phyloP scores from a whole-genome alignment of 1,140 invertebrate species.

The Diprion similis region DNA sequence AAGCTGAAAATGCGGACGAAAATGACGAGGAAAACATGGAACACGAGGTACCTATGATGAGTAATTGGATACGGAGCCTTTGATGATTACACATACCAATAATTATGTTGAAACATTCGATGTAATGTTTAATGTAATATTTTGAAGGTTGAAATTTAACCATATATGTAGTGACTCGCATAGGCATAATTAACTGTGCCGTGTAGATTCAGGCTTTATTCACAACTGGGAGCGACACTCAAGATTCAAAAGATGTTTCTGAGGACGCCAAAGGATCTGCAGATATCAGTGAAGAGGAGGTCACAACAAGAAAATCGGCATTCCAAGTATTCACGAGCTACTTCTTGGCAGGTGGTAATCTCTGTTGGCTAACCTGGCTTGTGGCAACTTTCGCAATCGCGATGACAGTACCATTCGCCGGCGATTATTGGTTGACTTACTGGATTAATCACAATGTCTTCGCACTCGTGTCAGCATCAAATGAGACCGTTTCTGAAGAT shows the following conservation, averaged over 20 bases:
- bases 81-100: constrained; percentile 13
- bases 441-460: constrained; percentile 42
- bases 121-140: constrained; percentile 21
- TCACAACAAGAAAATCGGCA: constrained; percentile 62
- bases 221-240: too few relatives aligned
- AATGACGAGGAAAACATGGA: too few relatives aligned
- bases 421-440: constrained; percentile 63
- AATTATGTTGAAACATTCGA: constrained; percentile 17
- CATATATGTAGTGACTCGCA: constrained; percentile 42
- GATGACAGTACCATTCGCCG: constrained; percentile 58
- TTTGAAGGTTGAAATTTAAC: constrained; percentile 26
- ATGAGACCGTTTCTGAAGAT: constrained; percentile 41
- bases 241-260: too few relatives aligned
- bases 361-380: constrained; percentile 51
- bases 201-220: neutral
- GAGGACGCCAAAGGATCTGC: constrained; percentile 18
- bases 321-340: constrained; percentile 58
- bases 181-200: constrained; percentile 28
- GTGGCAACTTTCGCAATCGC: constrained; percentile 55
- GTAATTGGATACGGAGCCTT: constrained; percentile 44
- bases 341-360: constrained; percentile 52
- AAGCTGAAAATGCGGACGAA: constrained; percentile 42
- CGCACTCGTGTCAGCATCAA: constrained; percentile 14
- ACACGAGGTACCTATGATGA: constrained; percentile 56
- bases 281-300: constrained; percentile 56